Evolutionary conservation across 2,888 invertebrate genomes (phyloP).

Genomic region (Agrochola litura): DNA sequence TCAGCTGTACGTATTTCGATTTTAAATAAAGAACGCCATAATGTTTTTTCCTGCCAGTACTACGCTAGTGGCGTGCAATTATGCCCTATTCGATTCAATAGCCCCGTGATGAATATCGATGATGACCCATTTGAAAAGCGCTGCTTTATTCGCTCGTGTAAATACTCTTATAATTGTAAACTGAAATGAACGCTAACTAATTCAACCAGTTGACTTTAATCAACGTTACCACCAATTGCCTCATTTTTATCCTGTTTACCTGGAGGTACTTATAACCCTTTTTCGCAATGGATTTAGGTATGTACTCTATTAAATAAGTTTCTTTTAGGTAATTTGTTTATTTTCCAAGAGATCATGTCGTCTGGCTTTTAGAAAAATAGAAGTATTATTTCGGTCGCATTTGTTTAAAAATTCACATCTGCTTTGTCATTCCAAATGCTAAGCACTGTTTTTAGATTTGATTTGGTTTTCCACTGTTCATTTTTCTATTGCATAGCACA

Average conservation of each 20-base stretch:
- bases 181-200: conserved; percentile 43
- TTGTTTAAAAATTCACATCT: conserved; percentile 12
- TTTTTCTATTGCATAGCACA: neutral
- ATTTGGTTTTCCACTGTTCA: neutral
- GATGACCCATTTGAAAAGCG: conserved; percentile 73
- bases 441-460: neutral
- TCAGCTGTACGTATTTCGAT: conserved; percentile 9
- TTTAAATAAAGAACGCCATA: conserved; percentile 42
- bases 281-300: conserved; percentile 40
- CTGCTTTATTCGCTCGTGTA: conserved; percentile 62
- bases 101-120: conserved; percentile 77
- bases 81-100: conserved; percentile 79
- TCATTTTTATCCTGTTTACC: conserved; percentile 32
- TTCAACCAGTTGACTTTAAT: conserved; percentile 32
- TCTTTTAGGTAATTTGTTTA: conserved; percentile 48
- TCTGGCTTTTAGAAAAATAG: conserved; percentile 40
- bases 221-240: conserved; percentile 22
- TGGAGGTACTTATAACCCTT: conserved; percentile 22
- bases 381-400: conserved; percentile 11
- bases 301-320: conserved; percentile 54
- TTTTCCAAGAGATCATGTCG: conserved; percentile 32
- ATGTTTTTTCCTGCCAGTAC: conserved; percentile 46
- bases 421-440: conserved; percentile 9
- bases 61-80: conserved; percentile 69
- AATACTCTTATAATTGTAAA: conserved; percentile 51